Conservation (phyloP, 2,888 invertebrate genomes). For the Mesorhabditis belari region DNA sequence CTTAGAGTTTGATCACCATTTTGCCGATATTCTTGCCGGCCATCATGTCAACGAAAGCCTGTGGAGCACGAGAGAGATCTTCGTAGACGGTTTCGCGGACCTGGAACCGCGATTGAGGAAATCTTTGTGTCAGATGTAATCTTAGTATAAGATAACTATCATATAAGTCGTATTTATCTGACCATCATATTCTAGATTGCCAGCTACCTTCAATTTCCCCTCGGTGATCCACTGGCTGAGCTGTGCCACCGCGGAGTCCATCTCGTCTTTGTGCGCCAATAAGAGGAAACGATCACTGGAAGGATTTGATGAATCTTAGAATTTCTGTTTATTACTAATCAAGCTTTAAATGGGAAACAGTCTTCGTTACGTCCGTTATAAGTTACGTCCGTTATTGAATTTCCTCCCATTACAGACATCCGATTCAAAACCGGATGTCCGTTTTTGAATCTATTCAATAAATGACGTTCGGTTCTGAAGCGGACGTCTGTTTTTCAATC, state of each 20-base stretch:
- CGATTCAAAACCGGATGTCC: too few species aligned
- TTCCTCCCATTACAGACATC: too few species aligned
- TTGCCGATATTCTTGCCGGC: slow-evolving; percentile 55
- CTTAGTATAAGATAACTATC: too few species aligned
- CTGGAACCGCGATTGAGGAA: slow-evolving; percentile 21
- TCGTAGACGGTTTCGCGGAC: slow-evolving; percentile 53
- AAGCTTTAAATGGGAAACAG: too few species aligned
- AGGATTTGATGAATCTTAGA: neutral
- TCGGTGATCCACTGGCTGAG: slow-evolving; percentile 47
- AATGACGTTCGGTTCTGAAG: too few species aligned
- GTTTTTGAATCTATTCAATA: too few species aligned
- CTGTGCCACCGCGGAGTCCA: slow-evolving; percentile 45
- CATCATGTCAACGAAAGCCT: slow-evolving; percentile 56
- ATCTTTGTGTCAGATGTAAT: neutral
- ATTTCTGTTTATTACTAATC: neutral
- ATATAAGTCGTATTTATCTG: too few species aligned
- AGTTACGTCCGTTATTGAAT: too few species aligned
- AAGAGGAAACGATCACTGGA: slow-evolving; percentile 54
- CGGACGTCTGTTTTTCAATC: too few species aligned
- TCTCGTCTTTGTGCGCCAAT: slow-evolving; percentile 52
- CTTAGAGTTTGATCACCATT: slow-evolving; percentile 48
- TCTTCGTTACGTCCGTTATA: too few species aligned
- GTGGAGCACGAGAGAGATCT: slow-evolving; percentile 52
- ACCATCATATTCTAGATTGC: too few species aligned
- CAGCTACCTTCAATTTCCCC: slow-evolving; percentile 51